phyloP scores from a whole-genome alignment of 2,797 vertebrate species.

The Psittacula echo region DNA sequence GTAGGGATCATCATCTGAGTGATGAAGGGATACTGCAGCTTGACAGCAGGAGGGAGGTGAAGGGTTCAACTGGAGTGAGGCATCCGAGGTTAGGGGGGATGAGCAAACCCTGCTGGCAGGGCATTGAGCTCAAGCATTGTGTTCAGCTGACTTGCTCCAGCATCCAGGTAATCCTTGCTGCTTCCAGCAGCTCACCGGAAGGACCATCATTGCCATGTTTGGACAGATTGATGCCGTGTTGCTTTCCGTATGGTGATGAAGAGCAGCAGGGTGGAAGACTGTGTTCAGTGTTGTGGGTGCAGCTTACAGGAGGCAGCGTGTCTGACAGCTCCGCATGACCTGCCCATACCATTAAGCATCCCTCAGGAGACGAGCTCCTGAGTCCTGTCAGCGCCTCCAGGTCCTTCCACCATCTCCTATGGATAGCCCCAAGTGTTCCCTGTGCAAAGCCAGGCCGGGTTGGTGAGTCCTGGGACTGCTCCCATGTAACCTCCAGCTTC shows the following conservation, averaged over 20 bases:
- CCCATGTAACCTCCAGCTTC: not conserved
- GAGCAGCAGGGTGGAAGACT: not conserved
- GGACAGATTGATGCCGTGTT: accelerated
- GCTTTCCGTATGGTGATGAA: not conserved
- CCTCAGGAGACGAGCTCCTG: not conserved
- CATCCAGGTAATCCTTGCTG: not conserved
- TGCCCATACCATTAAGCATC: accelerated
- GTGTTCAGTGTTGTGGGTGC: not conserved
- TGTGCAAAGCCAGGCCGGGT: not conserved
- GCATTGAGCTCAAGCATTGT: not conserved
- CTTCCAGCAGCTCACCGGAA: not conserved
- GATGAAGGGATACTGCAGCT: not conserved
- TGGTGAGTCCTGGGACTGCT: not conserved
- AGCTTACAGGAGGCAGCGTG: accelerated
- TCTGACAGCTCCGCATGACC: not conserved
- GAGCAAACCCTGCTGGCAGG: not conserved
- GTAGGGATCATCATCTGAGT: not conserved
- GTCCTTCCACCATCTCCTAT: not conserved
- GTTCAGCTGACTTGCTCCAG: not conserved
- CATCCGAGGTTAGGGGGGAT: not conserved
- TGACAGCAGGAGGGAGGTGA: not conserved
- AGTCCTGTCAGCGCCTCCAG: not conserved
- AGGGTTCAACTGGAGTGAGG: accelerated
- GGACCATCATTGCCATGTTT: too few relatives aligned
- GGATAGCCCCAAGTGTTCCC: not conserved